Percentiles rank a stretch among this genome's conserved stretches.
phyloP scores from a whole-genome alignment of 2,888 invertebrate species.

The Onchidella celtica region DNA sequence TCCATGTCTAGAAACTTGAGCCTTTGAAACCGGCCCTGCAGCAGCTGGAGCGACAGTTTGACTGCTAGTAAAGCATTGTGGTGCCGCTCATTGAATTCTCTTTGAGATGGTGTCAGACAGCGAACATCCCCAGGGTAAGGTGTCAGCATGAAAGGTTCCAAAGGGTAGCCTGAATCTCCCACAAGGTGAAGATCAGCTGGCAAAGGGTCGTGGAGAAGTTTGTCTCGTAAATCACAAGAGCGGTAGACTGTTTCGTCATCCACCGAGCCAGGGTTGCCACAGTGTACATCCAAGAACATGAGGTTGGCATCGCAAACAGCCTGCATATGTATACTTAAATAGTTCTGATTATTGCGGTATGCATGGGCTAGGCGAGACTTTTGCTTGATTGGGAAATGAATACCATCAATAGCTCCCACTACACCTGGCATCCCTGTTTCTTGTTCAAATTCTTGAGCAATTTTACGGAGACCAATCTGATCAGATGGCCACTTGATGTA shows the following conservation, averaged over 20 bases:
- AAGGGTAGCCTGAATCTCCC: slow-evolving; percentile 49
- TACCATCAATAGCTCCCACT: slow-evolving; percentile 48
- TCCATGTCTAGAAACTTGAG: slow-evolving; percentile 51
- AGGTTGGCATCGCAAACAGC: slow-evolving; percentile 51
- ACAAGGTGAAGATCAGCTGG: slow-evolving; percentile 50
- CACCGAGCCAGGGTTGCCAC: slow-evolving; percentile 50
- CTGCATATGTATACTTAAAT: slow-evolving; percentile 52
- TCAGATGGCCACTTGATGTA: slow-evolving; percentile 51
- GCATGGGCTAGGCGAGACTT: slow-evolving; percentile 50
- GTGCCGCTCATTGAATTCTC: slow-evolving; percentile 47
- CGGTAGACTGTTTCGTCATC: slow-evolving; percentile 51
- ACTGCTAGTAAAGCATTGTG: slow-evolving; percentile 45
- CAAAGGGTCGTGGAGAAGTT: slow-evolving; percentile 47
- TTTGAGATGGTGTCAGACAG: slow-evolving; percentile 35
- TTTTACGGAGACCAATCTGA: slow-evolving; percentile 47
- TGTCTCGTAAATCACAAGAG: slow-evolving; percentile 49
- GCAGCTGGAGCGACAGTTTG: slow-evolving; percentile 43
- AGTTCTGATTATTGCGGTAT: slow-evolving; percentile 47
- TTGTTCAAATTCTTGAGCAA: slow-evolving; percentile 49
- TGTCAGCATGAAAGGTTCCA: slow-evolving; percentile 49
- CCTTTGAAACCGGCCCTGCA: slow-evolving; percentile 45
- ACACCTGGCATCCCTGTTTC: slow-evolving; percentile 51
- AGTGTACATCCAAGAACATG: slow-evolving; percentile 49
- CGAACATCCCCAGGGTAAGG: slow-evolving; percentile 48
- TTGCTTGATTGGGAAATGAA: slow-evolving; percentile 50